Conservation (phyloP, 2,888 invertebrate species). For the Galerucella calmariensis region DNA sequence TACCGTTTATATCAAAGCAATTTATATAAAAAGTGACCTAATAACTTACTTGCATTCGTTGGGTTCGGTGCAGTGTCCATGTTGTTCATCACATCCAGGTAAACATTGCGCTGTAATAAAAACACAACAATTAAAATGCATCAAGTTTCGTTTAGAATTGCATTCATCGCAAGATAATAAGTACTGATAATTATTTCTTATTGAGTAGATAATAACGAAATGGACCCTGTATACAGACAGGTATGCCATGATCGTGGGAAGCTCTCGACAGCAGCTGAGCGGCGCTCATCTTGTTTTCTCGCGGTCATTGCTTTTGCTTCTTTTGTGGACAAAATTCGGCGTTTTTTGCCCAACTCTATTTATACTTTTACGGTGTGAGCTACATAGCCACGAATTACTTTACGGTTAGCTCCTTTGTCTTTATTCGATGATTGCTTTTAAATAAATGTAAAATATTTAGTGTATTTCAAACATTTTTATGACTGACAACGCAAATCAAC, state of each 20-base stretch:
- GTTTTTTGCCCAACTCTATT: slow-evolving; percentile 54
- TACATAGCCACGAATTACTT: background rate
- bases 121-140: slow-evolving; percentile 39
- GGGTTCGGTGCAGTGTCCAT: slow-evolving; percentile 92
- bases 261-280: slow-evolving; percentile 62
- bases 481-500: too few species aligned
- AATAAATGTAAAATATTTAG: background rate
- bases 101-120: slow-evolving; percentile 89
- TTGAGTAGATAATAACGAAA: slow-evolving; percentile 47
- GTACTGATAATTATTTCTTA: slow-evolving; percentile 44
- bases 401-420: slow-evolving; percentile 1
- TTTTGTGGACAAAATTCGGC: slow-evolving; percentile 62
- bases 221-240: slow-evolving; percentile 63
- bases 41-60: slow-evolving; percentile 96
- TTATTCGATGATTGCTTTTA: background rate
- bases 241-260: slow-evolving; percentile 65
- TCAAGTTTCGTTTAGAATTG: slow-evolving; percentile 29
- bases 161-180: slow-evolving; percentile 34
- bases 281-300: slow-evolving; percentile 62
- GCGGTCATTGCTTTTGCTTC: slow-evolving; percentile 62
- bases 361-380: slow-evolving; percentile 43
- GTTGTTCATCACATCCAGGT: slow-evolving; percentile 90
- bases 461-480: too few species aligned
- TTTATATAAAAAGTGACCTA: slow-evolving; percentile 27
- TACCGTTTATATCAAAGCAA: slow-evolving; percentile 12